These are phyloP conservation scores for Tarsius wallacei DNA, from an alignment of 2,797 vertebrate genomes.

Conservation along the genomic window DNA sequence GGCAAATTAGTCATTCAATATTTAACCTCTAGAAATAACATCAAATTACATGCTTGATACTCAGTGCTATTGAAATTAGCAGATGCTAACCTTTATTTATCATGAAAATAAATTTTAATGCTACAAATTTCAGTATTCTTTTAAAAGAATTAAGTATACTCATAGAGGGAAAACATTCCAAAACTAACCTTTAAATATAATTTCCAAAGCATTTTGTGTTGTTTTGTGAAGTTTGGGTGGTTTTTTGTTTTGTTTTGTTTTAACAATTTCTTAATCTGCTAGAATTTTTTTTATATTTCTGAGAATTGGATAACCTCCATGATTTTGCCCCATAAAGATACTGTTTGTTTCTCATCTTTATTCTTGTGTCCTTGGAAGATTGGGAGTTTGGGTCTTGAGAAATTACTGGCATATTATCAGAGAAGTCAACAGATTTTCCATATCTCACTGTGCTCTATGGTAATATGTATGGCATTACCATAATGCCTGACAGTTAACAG, in stretches of 20 bases:
- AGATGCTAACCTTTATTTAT: slow-evolving; percentile 30
- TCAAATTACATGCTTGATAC: not conserved
- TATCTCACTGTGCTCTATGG: not conserved
- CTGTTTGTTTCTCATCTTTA: slow-evolving; percentile 12
- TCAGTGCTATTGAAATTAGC: slow-evolving; percentile 24
- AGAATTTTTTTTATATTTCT: slow-evolving; percentile 3
- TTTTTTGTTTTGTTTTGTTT: not conserved
- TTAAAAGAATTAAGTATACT: slow-evolving; percentile 26
- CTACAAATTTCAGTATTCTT: slow-evolving; percentile 42
- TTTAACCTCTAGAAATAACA: slow-evolving; percentile 54
- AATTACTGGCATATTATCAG: not conserved
- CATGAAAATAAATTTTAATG: slow-evolving; percentile 39
- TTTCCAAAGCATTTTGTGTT: slow-evolving; percentile 2
- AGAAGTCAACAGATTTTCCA: not conserved
- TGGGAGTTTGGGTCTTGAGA: slow-evolving; percentile 46
- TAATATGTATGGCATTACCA: not conserved
- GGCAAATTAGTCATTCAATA: not conserved
- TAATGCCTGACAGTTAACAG: not conserved
- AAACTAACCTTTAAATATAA: slow-evolving; percentile 33
- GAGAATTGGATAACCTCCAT: not conserved
- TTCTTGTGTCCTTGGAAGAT: slow-evolving; percentile 24
- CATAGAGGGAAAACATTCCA: slow-evolving; percentile 1
- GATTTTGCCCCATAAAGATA: not conserved
- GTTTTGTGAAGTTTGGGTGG: not conserved
- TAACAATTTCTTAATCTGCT: slow-evolving; percentile 48